Percentiles rank a stretch among this genome's conserved stretches.
Conservation (phyloP, 2,113 vertebrate species). For the Hydrolagus affinis region DNA sequence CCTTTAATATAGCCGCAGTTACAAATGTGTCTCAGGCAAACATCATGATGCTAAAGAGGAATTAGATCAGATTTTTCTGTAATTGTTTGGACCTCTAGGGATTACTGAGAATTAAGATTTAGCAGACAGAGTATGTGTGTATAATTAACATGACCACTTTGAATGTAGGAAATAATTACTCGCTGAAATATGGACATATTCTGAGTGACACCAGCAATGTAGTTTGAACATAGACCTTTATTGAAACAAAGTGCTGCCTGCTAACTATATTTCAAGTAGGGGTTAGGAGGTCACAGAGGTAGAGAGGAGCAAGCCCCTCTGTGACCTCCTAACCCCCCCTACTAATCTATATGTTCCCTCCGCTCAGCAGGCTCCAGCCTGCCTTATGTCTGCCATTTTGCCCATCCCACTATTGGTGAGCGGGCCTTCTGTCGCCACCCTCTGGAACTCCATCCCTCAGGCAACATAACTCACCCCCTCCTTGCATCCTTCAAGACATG, state of each 20-base stretch:
- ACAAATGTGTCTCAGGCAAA: background rate
- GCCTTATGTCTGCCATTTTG: no score
- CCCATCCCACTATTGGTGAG: no score
- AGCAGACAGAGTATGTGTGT: background rate
- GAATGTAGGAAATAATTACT: background rate
- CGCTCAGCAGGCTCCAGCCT: no score
- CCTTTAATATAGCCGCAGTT: background rate
- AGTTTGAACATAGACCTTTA: background rate
- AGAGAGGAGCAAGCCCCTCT: no score
- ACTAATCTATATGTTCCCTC: no score
- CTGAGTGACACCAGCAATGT: background rate
- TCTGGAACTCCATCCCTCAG: no score
- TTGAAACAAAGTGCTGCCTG: slow-evolving; percentile 2
- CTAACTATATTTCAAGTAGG: background rate
- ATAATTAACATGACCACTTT: background rate
- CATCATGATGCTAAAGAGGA: background rate
- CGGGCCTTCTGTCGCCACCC: no score
- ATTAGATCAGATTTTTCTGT: background rate
- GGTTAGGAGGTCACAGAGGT: background rate
- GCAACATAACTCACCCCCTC: no score
- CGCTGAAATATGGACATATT: background rate
- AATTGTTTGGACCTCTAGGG: background rate
- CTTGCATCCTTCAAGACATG: no score
- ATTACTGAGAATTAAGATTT: background rate
- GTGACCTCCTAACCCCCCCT: no score